Conservation (phyloP, 2,113 vertebrate species). For the Oryzias melastigma region DNA sequence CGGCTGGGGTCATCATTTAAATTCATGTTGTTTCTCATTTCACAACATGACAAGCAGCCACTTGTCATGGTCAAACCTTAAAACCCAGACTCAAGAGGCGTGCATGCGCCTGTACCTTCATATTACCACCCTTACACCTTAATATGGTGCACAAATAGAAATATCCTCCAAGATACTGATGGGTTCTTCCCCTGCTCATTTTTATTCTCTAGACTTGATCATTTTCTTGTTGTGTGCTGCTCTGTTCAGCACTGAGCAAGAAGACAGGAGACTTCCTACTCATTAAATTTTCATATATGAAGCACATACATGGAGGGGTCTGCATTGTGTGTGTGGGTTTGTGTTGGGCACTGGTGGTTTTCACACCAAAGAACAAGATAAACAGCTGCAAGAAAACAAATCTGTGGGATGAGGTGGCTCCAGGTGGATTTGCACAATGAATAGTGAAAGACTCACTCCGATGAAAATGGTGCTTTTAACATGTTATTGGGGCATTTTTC, state of each 20-base stretch:
- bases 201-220: slow-evolving; percentile 37
- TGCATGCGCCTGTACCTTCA: not conserved
- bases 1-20: not conserved
- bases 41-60: not conserved
- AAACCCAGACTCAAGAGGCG: not conserved
- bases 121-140: not conserved
- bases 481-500: too few relatives aligned
- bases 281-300: slow-evolving; percentile 49
- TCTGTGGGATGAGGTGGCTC: not conserved
- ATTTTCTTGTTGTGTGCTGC: slow-evolving; percentile 41
- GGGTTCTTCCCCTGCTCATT: slow-evolving; percentile 38
- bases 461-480: too few relatives aligned
- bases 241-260: slow-evolving; percentile 20
- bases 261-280: slow-evolving; percentile 37
- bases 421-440: not conserved
- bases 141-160: slow-evolving; percentile 21
- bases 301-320: slow-evolving; percentile 16
- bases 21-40: slow-evolving; percentile 1
- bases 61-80: not conserved
- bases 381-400: slow-evolving; percentile 8
- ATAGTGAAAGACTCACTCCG: too few relatives aligned
- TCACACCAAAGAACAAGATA: not conserved
- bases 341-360: slow-evolving; percentile 7
- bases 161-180: slow-evolving; percentile 15
- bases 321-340: slow-evolving; percentile 6